phyloP scores from a whole-genome alignment of 2,113 vertebrate genomes.

The Xiphophorus couchianus region DNA sequence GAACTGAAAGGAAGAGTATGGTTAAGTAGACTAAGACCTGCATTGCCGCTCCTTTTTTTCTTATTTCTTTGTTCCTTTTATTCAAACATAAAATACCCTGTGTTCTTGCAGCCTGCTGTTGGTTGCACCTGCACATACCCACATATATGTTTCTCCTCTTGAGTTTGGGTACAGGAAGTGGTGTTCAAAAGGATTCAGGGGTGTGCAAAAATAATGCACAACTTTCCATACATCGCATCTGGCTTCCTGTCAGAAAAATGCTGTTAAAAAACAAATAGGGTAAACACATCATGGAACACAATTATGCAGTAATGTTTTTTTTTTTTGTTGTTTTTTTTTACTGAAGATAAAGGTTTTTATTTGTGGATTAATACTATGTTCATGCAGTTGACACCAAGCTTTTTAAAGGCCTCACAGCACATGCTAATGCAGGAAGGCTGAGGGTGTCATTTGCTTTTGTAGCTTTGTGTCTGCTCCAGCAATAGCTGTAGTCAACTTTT shows the following conservation, averaged over 20 bases:
- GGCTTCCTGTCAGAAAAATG: slow-evolving; percentile 40
- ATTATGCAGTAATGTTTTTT: background rate
- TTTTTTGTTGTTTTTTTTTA: no score
- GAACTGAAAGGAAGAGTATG: slow-evolving; percentile 50
- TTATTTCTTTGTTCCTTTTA: slow-evolving; percentile 4
- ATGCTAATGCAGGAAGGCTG: background rate
- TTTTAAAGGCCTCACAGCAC: background rate
- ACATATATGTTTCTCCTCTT: slow-evolving; percentile 2
- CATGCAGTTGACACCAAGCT: slow-evolving; percentile 1
- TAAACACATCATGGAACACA: background rate
- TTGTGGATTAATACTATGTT: background rate
- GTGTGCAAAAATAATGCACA: slow-evolving; percentile 27
- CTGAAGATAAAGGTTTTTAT: background rate
- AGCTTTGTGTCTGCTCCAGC: slow-evolving; percentile 8
- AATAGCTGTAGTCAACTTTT: slow-evolving; percentile 45
- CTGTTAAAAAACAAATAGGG: background rate
- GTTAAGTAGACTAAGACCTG: slow-evolving; percentile 36
- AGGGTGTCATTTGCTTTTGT: slow-evolving; percentile 1
- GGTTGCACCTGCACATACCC: slow-evolving; percentile 48
- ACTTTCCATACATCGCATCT: slow-evolving; percentile 59
- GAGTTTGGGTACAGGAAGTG: slow-evolving; percentile 64
- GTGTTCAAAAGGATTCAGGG: slow-evolving; percentile 28
- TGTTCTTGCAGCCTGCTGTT: background rate
- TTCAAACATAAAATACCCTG: slow-evolving; percentile 6
- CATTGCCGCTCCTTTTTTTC: slow-evolving; percentile 32